phyloP scores from a whole-genome alignment of 2,888 invertebrate genomes.

The Epinotia bilunana region DNA sequence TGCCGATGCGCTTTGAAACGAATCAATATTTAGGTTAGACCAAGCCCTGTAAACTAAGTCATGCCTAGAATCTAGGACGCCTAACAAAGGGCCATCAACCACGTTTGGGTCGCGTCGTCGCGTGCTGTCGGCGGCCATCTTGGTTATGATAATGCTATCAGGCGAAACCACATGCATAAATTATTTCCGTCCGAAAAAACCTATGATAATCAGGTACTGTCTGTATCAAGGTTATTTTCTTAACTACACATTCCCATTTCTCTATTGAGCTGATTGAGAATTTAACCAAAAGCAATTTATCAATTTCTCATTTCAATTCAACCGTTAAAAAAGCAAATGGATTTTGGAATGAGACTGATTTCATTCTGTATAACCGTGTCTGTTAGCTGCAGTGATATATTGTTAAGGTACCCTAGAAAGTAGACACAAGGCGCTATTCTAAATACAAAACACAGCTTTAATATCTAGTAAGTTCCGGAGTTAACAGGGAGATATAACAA shows the following conservation, averaged over 20 bases:
- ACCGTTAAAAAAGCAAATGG: too few species aligned
- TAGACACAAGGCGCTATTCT: too few species aligned
- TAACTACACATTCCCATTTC: too few species aligned
- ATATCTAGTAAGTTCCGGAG: background rate
- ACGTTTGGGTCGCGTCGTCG: conserved; percentile 5
- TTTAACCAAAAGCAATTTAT: too few species aligned
- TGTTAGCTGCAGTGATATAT: too few species aligned
- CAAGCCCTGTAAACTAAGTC: conserved; percentile 8
- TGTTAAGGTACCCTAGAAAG: background rate
- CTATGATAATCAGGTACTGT: background rate
- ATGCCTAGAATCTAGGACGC: conserved; percentile 6
- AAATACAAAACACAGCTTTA: too few species aligned
- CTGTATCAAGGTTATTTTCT: too few species aligned
- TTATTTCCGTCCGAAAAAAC: background rate
- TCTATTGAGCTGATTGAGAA: too few species aligned
- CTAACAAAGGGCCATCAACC: conserved; percentile 11
- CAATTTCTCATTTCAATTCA: too few species aligned
- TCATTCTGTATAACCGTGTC: too few species aligned
- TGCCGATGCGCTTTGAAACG: background rate
- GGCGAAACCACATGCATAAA: background rate
- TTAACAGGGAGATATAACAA: background rate
- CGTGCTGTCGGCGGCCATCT: conserved; percentile 25
- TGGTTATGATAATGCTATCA: conserved; percentile 25
- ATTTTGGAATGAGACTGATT: too few species aligned
- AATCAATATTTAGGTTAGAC: conserved; percentile 3